Base-by-base conservation (phyloP, 35 echinoderm and acorn worm species). In the Ophioderma brevispina region DNA sequence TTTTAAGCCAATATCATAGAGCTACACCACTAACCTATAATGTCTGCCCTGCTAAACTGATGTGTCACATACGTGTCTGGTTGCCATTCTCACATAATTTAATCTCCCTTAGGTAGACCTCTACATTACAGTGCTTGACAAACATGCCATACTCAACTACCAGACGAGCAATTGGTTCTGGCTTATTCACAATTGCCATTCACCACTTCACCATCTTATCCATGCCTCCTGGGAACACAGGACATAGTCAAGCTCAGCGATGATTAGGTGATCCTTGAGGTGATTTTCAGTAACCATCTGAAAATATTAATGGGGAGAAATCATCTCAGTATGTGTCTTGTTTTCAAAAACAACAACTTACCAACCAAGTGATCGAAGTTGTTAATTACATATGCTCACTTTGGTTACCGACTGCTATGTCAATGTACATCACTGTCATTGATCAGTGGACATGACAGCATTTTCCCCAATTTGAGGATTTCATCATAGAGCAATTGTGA, bases 121-220 rank as follows among this genome's bases (percentile, higher is more conserved):
- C 96, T 31, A 98, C 96, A 39, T 98, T 98, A 25, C 96, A 98
- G 39, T 94, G 92, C 59, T 98, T 98, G 33, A 98, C 96, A 95
- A 98, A 98, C 96, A 98, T 98, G 11, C 96, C 96, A 88, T 98
- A 91, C 37, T 98, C 96, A 5, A 98, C 93, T 17, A 98, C 96
- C 56, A 95, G 95, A 33, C 96, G 85, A 14, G 81, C 87, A 3
- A 98, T 87, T 31, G 90, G 87, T 36, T 95, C 90, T 43, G 95
- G 90, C 23, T 46, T 81, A 13, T 85, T 52, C 50, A 85, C 82
- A 0, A 39, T 64, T 30, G 76, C 40, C 30, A 87, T 90, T 82
- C 95, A 98, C 96, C 96, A 98, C 13, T 64, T 83, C 1, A 80
- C 77, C 30, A 98, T 38, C 43, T 90, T 95, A 13, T 92, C 96